phyloP scores from a whole-genome alignment of 2,113 vertebrate species.

The Tauraco erythrolophus region DNA sequence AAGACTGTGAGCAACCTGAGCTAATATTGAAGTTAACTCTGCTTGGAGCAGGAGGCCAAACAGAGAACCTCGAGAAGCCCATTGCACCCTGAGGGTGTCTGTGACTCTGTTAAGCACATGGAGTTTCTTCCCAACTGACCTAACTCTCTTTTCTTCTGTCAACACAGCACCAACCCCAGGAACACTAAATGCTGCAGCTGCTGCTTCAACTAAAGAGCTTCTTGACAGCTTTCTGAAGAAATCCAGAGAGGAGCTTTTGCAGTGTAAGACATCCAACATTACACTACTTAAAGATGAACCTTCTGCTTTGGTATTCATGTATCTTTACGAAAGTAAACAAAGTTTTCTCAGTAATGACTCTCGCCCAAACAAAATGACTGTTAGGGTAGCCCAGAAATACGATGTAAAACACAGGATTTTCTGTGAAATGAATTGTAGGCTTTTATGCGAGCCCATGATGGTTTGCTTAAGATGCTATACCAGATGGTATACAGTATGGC shows the following conservation, averaged over 20 bases:
- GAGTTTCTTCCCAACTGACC: background rate
- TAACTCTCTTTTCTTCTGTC: background rate
- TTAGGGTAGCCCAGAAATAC: background rate
- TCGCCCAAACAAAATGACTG: background rate
- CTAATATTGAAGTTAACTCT: background rate
- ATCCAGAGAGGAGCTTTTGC: slow-evolving; percentile 81
- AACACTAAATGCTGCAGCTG: background rate
- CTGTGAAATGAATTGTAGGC: background rate
- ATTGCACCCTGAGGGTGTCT: background rate
- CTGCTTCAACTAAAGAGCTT: background rate
- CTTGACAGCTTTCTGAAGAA: slow-evolving; percentile 58
- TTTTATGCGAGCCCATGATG: background rate
- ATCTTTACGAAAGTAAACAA: background rate
- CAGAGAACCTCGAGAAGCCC: background rate
- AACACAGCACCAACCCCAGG: background rate
- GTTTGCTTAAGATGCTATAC: background rate
- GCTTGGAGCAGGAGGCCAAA: background rate
- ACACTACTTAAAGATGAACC: background rate
- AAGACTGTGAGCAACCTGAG: background rate
- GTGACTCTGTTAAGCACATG: background rate
- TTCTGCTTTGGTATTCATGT: background rate
- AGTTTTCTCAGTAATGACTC: background rate
- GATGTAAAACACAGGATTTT: background rate
- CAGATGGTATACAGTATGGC: background rate
- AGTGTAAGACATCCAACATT: slow-evolving; percentile 79